A percentile compares a stretch with the other conserved stretches of the same genome.
phyloP scores from a whole-genome alignment of 2,113 vertebrate species.

The Odocoileus virginianus region DNA sequence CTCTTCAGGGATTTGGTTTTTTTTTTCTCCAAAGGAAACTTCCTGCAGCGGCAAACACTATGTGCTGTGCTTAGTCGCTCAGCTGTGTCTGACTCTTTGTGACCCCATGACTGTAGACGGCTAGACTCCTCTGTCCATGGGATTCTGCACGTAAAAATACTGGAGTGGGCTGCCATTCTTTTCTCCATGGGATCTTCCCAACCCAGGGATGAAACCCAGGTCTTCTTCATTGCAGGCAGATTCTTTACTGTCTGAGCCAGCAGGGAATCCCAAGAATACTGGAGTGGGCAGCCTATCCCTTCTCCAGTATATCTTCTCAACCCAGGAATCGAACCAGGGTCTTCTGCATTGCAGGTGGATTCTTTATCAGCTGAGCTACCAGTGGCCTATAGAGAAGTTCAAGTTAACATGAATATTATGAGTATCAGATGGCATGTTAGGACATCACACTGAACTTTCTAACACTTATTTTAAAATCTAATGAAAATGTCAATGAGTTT shows the following conservation, averaged over 20 bases:
- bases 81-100: not conserved
- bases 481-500: slow-evolving; percentile 45
- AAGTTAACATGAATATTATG: slow-evolving; percentile 16
- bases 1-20: not conserved
- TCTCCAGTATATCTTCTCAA: not conserved
- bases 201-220: not conserved
- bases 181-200: not conserved
- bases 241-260: not conserved
- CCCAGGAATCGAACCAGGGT: not conserved
- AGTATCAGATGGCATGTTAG: slow-evolving; percentile 16
- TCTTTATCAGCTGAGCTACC: not conserved
- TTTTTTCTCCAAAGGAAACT: not conserved
- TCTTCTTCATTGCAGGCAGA: not conserved
- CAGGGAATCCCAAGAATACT: not conserved
- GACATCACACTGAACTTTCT: slow-evolving; percentile 47
- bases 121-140: not conserved
- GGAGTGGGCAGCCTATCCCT: not conserved
- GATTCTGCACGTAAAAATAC: not conserved
- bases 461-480: slow-evolving; percentile 23
- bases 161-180: not conserved
- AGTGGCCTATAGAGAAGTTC: slow-evolving; percentile 32
- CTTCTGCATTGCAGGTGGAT: not conserved
- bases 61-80: not conserved
- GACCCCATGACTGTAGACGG: not conserved
- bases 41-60: slow-evolving; percentile 26